Percentiles rank a stretch among this genome's conserved stretches.
phyloP scores from a whole-genome alignment of 2,797 vertebrate genomes.

The Halcyon leucocephala region DNA sequence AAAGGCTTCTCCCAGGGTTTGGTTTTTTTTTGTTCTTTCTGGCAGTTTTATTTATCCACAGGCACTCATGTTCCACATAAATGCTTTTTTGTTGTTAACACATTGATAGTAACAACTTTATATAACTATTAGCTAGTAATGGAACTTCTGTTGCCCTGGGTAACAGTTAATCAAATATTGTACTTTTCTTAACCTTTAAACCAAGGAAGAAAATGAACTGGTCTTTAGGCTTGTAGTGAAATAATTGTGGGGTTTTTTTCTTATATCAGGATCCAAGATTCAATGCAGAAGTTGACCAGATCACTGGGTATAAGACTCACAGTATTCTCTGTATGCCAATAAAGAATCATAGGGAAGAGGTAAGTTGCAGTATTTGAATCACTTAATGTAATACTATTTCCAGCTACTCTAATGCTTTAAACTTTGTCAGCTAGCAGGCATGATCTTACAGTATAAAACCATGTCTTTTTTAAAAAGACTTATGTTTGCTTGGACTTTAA shows the following conservation, averaged over 20 bases:
- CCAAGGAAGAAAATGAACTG: background rate
- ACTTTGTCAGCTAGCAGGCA: background rate
- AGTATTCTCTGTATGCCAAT: conserved; percentile 98
- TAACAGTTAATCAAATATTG: background rate
- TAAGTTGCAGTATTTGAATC: conserved; percentile 69
- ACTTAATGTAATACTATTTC: background rate
- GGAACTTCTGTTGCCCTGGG: background rate
- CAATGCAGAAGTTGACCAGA: conserved; percentile 96
- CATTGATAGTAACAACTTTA: background rate
- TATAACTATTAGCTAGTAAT: background rate
- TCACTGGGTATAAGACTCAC: conserved; percentile 97
- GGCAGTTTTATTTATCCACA: background rate
- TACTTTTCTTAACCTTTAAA: conserved; percentile 17
- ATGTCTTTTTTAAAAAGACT: background rate
- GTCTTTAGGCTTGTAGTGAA: background rate
- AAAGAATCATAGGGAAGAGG: conserved; percentile 97
- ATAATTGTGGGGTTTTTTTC: conserved; percentile 41
- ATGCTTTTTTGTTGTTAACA: background rate
- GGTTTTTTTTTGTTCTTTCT: background rate
- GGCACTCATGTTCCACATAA: background rate
- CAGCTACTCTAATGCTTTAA: background rate
- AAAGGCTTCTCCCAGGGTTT: background rate
- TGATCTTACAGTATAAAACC: background rate
- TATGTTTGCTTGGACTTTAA: background rate
- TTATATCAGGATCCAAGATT: conserved; percentile 90